phyloP scores from a whole-genome alignment of 2,797 vertebrate species.

The Poecilia gillii region DNA sequence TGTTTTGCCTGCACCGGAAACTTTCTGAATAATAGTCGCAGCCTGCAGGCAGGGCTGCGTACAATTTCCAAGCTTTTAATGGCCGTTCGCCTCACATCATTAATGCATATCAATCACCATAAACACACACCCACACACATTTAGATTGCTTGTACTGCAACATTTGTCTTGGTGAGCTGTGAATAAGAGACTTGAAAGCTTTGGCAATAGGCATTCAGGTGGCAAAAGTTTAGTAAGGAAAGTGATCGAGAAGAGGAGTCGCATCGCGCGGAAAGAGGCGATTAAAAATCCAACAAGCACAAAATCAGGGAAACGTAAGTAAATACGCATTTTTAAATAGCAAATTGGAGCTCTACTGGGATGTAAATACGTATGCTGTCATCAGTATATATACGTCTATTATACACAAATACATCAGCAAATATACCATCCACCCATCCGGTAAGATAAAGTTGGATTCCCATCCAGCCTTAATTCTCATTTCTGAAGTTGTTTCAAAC shows the following conservation, averaged over 20 bases:
- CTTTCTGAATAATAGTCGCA: constrained; percentile 74
- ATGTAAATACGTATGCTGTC: neutral
- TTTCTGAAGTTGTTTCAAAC: neutral
- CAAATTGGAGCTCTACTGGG: neutral
- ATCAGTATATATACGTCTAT: neutral
- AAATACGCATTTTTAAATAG: neutral
- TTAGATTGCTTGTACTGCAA: constrained; percentile 31
- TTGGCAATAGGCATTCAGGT: constrained; percentile 42
- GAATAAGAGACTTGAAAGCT: constrained; percentile 59
- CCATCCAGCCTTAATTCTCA: neutral
- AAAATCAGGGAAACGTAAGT: neutral
- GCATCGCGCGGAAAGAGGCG: neutral
- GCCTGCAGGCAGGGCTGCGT: constrained; percentile 67
- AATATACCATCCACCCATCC: neutral
- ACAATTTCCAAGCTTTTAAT: constrained; percentile 75
- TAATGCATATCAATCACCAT: constrained; percentile 76
- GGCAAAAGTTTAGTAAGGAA: constrained; percentile 39
- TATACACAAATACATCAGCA: neutral
- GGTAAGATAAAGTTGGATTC: neutral
- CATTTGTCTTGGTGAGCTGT: constrained; percentile 63
- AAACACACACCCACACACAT: constrained; percentile 46
- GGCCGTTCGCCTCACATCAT: constrained; percentile 71
- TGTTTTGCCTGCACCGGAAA: constrained; percentile 76
- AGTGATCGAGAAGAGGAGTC: constrained; percentile 11
- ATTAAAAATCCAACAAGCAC: constrained; percentile 4